phyloP scores from a whole-genome alignment of 2,113 vertebrate genomes.

The Naja naja region DNA sequence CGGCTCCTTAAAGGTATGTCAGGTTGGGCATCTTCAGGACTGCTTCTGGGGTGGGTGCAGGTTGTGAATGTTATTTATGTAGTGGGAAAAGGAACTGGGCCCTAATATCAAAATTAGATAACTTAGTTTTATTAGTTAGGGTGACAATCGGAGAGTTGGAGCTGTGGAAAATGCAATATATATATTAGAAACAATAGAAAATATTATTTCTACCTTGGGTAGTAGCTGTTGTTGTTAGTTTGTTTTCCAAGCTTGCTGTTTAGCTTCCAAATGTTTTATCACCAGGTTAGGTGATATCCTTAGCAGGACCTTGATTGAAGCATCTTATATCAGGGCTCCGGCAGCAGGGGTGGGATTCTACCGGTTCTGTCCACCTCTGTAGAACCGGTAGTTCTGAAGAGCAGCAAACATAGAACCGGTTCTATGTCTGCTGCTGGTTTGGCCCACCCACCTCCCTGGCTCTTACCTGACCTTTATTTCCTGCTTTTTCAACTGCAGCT shows the following conservation, averaged over 20 bases:
- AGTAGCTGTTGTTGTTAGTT: background rate
- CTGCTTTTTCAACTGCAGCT: too few relatives aligned
- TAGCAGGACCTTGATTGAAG: background rate
- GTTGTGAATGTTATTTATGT: background rate
- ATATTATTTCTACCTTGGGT: background rate
- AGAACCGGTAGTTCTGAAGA: too few relatives aligned
- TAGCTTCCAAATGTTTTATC: background rate
- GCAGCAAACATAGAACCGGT: too few relatives aligned
- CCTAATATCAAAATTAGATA: background rate
- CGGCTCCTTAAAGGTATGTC: constrained; percentile 87
- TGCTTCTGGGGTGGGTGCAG: background rate
- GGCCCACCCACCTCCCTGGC: too few relatives aligned
- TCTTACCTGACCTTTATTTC: too few relatives aligned
- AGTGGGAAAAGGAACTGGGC: background rate
- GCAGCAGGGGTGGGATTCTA: too few relatives aligned
- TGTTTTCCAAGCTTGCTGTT: background rate
- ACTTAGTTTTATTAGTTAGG: background rate
- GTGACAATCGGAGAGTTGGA: background rate
- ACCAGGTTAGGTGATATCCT: background rate
- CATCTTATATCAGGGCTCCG: too few relatives aligned
- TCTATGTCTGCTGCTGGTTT: too few relatives aligned
- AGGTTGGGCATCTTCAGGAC: background rate
- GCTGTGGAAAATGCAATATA: background rate
- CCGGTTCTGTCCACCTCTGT: too few relatives aligned
- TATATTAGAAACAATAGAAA: background rate